Conservation (phyloP, 2,888 invertebrate species). For the Eilema griseolum region DNA sequence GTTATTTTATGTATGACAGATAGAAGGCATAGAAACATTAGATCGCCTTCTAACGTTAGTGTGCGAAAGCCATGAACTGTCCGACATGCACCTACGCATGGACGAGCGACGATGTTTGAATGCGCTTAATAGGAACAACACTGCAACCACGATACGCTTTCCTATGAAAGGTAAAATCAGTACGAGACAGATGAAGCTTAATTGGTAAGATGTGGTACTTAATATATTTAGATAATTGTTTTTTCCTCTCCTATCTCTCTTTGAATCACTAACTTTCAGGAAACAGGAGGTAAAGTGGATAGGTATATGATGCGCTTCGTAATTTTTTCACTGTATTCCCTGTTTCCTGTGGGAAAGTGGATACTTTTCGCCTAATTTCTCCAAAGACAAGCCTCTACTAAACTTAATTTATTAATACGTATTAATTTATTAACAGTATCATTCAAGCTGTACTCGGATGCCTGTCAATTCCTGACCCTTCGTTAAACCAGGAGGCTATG, state of each 20-base stretch:
- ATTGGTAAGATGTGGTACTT: conserved; percentile 84
- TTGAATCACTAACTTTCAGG: not conserved
- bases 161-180: conserved; percentile 91
- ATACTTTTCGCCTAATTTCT: too few relatives aligned
- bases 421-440: conserved; percentile 79
- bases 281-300: too few relatives aligned
- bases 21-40: conserved; percentile 87
- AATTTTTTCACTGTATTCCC: not conserved
- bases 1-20: conserved; percentile 67
- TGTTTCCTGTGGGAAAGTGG: not conserved
- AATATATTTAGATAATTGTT: not conserved
- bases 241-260: not conserved
- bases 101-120: conserved; percentile 91
- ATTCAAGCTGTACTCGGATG: conserved; percentile 92
- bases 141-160: conserved; percentile 87
- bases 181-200: conserved; percentile 91
- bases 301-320: not conserved
- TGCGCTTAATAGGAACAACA: conserved; percentile 88
- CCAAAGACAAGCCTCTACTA: too few relatives aligned
- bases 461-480: conserved; percentile 89
- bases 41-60: conserved; percentile 85
- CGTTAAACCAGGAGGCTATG: conserved; percentile 89
- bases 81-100: conserved; percentile 89
- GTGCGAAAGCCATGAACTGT: conserved; percentile 89
- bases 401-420: not conserved